These are phyloP conservation scores for Salvelinus alpinus DNA, from an alignment of 2,113 vertebrate genomes.

Conservation along the genomic window DNA sequence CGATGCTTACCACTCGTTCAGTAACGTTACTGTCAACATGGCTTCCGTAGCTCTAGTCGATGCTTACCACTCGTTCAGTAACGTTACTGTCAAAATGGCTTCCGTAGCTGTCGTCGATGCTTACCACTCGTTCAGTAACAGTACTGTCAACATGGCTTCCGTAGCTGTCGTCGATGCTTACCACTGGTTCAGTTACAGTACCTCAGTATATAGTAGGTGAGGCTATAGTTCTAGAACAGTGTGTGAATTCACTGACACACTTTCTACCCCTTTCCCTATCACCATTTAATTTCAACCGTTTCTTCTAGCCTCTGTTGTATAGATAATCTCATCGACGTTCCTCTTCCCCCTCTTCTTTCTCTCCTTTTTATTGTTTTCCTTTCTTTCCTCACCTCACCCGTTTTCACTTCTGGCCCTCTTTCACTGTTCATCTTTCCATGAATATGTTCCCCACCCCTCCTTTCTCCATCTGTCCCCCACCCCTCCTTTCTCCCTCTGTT, in stretches of 20 bases:
- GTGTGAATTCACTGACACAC: constrained; percentile 47
- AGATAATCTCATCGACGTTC: not conserved
- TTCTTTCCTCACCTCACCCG: not conserved
- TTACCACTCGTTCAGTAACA: constrained; percentile 5
- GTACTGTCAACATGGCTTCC: not conserved
- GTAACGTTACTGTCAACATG: not conserved
- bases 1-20: not conserved
- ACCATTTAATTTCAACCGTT: constrained; percentile 24
- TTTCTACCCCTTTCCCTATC: constrained; percentile 26
- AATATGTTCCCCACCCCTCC: not conserved
- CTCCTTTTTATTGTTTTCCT: not conserved
- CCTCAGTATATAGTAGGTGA: constrained; percentile 4
- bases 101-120: not conserved
- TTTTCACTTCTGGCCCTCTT: not conserved
- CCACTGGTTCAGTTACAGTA: constrained; percentile 8
- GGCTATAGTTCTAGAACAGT: constrained; percentile 18
- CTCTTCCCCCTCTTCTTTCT: not conserved
- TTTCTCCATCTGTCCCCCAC: not conserved
- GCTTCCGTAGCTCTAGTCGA: not conserved
- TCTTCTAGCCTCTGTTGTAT: not conserved
- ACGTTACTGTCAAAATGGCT: not conserved
- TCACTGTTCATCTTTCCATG: not conserved
- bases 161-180: not conserved
- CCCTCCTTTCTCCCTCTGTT: no score
- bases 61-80: not conserved